phyloP scores from a whole-genome alignment of 2,113 vertebrate genomes.

The Leptobrachium ailaonicum region DNA sequence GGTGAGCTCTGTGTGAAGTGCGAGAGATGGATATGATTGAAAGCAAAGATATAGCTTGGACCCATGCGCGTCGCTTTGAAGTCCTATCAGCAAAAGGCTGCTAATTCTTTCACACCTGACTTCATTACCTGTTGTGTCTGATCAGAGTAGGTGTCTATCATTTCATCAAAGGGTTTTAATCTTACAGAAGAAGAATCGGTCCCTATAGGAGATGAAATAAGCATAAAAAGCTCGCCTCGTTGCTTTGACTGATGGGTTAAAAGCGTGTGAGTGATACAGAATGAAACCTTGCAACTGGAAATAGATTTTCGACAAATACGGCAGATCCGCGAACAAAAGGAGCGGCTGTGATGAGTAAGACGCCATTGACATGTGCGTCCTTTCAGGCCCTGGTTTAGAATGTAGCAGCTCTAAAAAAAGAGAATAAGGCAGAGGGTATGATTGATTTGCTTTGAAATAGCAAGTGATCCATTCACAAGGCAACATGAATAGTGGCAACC shows the following conservation, averaged over 20 bases:
- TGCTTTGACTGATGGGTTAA: constrained; percentile 14
- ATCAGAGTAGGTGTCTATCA: constrained; percentile 9
- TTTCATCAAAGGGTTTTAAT: constrained; percentile 31
- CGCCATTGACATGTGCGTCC: no score
- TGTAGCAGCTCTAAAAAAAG: no score
- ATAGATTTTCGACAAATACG: constrained; percentile 3
- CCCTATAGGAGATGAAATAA: constrained; percentile 14
- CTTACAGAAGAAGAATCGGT: neutral
- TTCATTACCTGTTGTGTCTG: constrained; percentile 47
- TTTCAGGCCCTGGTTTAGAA: no score
- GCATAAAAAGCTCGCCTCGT: constrained; percentile 27
- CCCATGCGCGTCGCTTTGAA: constrained; percentile 32
- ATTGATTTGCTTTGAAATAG: neutral
- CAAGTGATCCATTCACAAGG: neutral
- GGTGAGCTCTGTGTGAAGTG: constrained; percentile 27
- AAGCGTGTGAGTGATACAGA: constrained; percentile 8
- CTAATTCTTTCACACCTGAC: constrained; percentile 51
- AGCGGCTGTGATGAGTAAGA: no score
- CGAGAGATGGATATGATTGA: constrained; percentile 38
- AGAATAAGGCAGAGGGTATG: neutral
- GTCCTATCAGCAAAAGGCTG: constrained; percentile 25
- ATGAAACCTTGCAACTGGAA: neutral
- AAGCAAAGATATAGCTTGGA: constrained; percentile 28
- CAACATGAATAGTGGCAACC: neutral
- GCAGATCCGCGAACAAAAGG: neutral